Conservation (phyloP, 2,888 invertebrate species). For the Orgyia antiqua region DNA sequence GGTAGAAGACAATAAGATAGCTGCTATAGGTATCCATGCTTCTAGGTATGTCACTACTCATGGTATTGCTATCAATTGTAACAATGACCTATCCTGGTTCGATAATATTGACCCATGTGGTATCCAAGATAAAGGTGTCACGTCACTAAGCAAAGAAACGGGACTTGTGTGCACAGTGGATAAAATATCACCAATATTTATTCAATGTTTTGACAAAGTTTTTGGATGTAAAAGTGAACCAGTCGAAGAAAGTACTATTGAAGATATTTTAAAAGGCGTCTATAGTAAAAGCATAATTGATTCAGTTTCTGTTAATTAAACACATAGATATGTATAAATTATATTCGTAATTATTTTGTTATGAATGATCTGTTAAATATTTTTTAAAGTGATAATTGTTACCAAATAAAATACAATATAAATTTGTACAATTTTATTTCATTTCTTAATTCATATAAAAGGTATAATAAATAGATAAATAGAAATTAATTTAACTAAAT, state of each 20-base stretch:
- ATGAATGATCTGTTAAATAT: constrained; percentile 6
- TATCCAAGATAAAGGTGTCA: constrained; percentile 92
- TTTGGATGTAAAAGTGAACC: constrained; percentile 80
- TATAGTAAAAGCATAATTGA: constrained; percentile 44
- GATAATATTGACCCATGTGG: constrained; percentile 98
- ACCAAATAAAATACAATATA: constrained; percentile 40
- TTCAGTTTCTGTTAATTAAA: constrained; percentile 3
- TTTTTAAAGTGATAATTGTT: constrained; percentile 6
- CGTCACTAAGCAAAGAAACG: constrained; percentile 89
- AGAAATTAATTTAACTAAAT: constrained; percentile 62
- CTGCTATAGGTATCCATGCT: constrained; percentile 95
- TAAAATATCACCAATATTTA: constrained; percentile 82
- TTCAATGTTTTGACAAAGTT: constrained; percentile 83
- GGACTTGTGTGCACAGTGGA: constrained; percentile 77
- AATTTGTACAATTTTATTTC: constrained; percentile 74
- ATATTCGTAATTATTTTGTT: constrained; percentile 12
- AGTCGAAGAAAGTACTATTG: constrained; percentile 42
- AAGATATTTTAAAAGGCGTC: constrained; percentile 53
- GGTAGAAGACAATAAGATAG: constrained; percentile 91
- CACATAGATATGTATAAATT: neutral
- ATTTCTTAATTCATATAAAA: constrained; percentile 56
- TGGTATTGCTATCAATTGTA: constrained; percentile 96
- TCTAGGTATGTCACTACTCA: constrained; percentile 95
- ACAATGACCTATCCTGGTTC: constrained; percentile 95
- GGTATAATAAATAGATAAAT: constrained; percentile 69